Conservation (phyloP, 2,888 invertebrate species). For the Cetonia aurata region DNA sequence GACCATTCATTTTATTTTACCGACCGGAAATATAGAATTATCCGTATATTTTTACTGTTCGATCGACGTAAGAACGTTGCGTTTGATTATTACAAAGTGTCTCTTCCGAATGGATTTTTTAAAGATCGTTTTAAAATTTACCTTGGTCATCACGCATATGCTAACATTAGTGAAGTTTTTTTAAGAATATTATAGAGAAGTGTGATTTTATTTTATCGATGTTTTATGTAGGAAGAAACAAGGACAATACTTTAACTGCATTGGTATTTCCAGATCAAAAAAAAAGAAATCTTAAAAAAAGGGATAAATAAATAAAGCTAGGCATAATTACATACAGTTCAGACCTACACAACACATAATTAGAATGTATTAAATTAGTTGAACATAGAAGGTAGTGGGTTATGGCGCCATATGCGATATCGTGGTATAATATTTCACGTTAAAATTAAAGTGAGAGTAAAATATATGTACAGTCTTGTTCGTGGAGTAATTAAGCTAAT, state of each 20-base stretch:
- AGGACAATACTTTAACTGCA: slow-evolving; percentile 30
- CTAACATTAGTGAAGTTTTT: not conserved
- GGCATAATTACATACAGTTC: slow-evolving; percentile 26
- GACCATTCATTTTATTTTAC: slow-evolving; percentile 27
- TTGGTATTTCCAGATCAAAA: slow-evolving; percentile 26
- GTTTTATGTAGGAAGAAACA: not conserved
- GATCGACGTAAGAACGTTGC: slow-evolving; percentile 9
- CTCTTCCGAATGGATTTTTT: not conserved
- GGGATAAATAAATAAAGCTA: slow-evolving; percentile 30
- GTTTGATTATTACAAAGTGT: slow-evolving; percentile 15
- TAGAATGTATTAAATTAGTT: slow-evolving; percentile 27
- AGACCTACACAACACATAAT: slow-evolving; percentile 9
- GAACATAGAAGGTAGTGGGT: slow-evolving; percentile 34
- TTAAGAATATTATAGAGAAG: too few relatives aligned
- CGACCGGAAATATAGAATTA: slow-evolving; percentile 32
- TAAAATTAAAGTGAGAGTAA: too few relatives aligned
- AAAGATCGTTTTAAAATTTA: not conserved
- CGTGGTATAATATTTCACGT: slow-evolving; percentile 10
- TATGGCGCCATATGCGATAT: slow-evolving; percentile 16
- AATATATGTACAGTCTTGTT: too few relatives aligned
- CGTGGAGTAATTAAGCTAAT: too few relatives aligned
- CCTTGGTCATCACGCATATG: not conserved
- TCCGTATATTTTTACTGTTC: slow-evolving; percentile 21
- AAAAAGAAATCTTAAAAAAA: slow-evolving; percentile 14
- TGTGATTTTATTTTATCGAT: not conserved